These are phyloP conservation scores for Saccostrea glomerata DNA, from an alignment of 1,140 invertebrate genomes.

Conservation along the genomic window DNA sequence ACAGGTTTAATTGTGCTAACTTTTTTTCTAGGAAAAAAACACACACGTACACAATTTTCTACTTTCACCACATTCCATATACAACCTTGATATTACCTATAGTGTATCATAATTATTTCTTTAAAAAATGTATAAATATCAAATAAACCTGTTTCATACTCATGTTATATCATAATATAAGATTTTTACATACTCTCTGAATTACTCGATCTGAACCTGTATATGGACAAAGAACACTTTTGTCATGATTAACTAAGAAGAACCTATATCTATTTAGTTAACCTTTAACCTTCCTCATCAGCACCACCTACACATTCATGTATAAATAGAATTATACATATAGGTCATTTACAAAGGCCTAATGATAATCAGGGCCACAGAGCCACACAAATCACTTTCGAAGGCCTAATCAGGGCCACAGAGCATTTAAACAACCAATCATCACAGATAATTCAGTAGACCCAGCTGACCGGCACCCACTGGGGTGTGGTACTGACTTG, in stretches of 20 bases:
- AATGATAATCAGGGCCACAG: neutral
- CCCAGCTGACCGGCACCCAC: slow-evolving; percentile 87
- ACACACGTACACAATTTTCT: neutral
- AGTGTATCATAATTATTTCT: neutral
- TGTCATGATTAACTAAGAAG: neutral
- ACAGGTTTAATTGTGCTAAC: neutral
- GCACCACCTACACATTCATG: neutral
- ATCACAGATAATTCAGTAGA: slow-evolving; percentile 71
- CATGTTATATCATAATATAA: too few species aligned
- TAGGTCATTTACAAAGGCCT: neutral
- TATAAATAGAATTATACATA: too few species aligned
- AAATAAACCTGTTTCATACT: neutral
- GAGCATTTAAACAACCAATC: neutral
- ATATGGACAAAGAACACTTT: slow-evolving; percentile 14
- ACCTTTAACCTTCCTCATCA: neutral
- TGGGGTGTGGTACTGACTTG: slow-evolving; percentile 93
- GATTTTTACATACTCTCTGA: neutral
- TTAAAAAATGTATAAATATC: neutral
- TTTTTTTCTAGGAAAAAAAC: neutral
- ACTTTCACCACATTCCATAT: neutral
- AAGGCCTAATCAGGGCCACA: neutral
- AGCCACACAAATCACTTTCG: neutral
- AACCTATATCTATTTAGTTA: neutral
- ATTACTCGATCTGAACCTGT: neutral
- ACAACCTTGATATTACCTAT: neutral